Conservation (phyloP, 2,888 invertebrate species). For the Byasa hedistus region DNA sequence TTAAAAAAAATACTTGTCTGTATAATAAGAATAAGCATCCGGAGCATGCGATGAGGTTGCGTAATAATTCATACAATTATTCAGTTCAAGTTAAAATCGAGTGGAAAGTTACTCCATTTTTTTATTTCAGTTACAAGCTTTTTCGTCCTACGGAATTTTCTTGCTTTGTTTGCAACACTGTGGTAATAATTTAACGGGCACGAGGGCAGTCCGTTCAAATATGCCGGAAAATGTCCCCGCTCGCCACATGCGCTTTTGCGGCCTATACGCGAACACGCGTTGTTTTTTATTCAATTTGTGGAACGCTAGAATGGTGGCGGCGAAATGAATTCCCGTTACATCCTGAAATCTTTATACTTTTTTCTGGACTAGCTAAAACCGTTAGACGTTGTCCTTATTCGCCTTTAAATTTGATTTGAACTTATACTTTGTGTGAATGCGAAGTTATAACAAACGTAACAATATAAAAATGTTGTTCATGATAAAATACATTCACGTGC, state of each 20-base stretch:
- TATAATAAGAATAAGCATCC: background rate
- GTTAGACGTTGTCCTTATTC: no score
- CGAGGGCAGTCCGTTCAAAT: slow-evolving; percentile 38
- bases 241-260: slow-evolving; percentile 37
- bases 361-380: background rate
- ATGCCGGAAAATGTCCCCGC: slow-evolving; percentile 38
- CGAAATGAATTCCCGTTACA: background rate
- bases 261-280: slow-evolving; percentile 25
- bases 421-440: no score
- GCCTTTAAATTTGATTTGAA: no score
- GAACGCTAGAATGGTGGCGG: slow-evolving; percentile 2
- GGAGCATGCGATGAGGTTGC: background rate
- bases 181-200: slow-evolving; percentile 42
- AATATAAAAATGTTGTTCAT: no score
- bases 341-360: background rate
- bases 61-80: background rate
- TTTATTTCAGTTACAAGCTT: background rate
- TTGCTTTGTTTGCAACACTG: slow-evolving; percentile 45
- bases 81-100: background rate
- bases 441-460: no score
- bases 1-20: no score
- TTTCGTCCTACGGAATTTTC: slow-evolving; percentile 8
- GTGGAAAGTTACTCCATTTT: background rate
- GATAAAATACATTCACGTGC: no score
- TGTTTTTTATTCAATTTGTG: slow-evolving; percentile 31